Conservation (phyloP, 1,140 invertebrate species). For the Adoxophyes honmai region DNA sequence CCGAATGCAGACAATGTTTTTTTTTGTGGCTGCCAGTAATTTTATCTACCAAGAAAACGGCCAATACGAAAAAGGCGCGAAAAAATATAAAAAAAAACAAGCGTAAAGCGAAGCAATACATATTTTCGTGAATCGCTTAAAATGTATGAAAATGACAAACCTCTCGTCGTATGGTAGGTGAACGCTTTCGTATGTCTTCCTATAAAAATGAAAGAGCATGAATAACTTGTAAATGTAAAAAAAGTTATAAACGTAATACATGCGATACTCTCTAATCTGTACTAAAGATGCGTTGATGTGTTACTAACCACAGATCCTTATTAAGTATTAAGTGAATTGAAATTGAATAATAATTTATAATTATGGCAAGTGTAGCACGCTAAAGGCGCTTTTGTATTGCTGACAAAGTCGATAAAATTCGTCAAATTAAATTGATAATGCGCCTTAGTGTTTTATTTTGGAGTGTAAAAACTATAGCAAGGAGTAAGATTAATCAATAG, state of each 20-base stretch:
- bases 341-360: too few relatives aligned
- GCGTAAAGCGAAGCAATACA: background rate
- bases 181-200: conserved; percentile 72
- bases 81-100: conserved; percentile 5
- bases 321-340: too few relatives aligned
- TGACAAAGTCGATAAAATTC: too few relatives aligned
- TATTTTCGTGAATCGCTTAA: background rate
- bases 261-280: conserved; percentile 12
- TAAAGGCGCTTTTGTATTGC: too few relatives aligned
- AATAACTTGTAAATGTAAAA: conserved; percentile 16
- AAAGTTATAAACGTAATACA: background rate
- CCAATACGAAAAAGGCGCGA: background rate
- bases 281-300: too few relatives aligned
- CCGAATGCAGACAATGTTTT: too few relatives aligned
- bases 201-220: conserved; percentile 44
- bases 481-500: too few relatives aligned
- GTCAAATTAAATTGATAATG: too few relatives aligned
- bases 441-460: too few relatives aligned
- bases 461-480: too few relatives aligned
- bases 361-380: too few relatives aligned
- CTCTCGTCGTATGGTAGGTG: conserved; percentile 74
- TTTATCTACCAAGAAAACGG: background rate
- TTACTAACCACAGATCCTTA: too few relatives aligned
- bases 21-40: background rate
- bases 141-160: conserved; percentile 44